Evolutionary conservation across 2,797 vertebrate species (phyloP).

Genomic region (Mus minutoides): DNA sequence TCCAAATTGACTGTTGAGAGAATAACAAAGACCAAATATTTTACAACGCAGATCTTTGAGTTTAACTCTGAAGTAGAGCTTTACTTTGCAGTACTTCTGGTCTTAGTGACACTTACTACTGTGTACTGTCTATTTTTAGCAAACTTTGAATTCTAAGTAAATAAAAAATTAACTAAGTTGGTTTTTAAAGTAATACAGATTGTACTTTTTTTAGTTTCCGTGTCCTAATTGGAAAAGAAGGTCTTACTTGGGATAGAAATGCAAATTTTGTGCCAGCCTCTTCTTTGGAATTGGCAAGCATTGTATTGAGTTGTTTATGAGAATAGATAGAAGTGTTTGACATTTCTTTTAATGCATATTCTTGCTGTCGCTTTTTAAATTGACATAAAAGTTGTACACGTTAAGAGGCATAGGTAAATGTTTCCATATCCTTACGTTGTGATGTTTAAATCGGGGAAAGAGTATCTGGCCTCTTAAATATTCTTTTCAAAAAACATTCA

Average conservation of each 20-base stretch:
- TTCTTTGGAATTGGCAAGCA: conserved; percentile 3
- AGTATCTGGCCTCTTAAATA: neutral
- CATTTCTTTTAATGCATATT: neutral
- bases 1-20: conserved; percentile 57
- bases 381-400: neutral
- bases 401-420: neutral
- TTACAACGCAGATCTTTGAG: conserved; percentile 63
- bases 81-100: conserved; percentile 56
- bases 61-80: conserved; percentile 62
- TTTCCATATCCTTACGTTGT: neutral
- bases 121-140: conserved; percentile 52
- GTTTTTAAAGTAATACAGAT: conserved; percentile 70
- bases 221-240: conserved; percentile 31
- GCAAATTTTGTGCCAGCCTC: neutral
- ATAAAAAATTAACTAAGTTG: conserved; percentile 64
- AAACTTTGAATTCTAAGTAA: conserved; percentile 72
- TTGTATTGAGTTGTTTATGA: neutral
- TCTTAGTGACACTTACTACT: conserved; percentile 64
- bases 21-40: conserved; percentile 73
- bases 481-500: neutral
- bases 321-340: neutral
- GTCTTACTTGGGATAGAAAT: conserved; percentile 15
- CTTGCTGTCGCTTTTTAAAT: neutral
- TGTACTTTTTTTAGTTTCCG: neutral
- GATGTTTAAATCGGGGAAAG: neutral